Evolutionary conservation across 2,888 invertebrate genomes (phyloP).

Genomic region (Pristionchus fissidentatus): DNA sequence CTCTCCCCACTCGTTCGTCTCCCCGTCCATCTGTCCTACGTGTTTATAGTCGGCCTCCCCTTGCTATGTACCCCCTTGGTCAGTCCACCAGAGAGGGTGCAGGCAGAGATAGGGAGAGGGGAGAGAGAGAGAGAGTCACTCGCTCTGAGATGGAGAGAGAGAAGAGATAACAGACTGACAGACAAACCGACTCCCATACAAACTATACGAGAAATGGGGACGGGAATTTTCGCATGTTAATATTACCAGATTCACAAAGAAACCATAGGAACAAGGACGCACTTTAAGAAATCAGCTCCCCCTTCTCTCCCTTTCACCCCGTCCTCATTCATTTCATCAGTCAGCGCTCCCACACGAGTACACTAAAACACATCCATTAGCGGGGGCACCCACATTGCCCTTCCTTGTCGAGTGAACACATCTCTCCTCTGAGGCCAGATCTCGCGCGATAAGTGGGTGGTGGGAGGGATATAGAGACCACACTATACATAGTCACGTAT

Average conservation of each 20-base stretch:
- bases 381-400: not conserved
- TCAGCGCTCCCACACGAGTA: not conserved
- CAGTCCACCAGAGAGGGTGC: no score
- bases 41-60: conserved; percentile 32
- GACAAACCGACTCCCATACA: not conserved
- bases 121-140: no score
- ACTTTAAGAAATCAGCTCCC: not conserved
- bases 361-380: conserved; percentile 30
- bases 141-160: not conserved
- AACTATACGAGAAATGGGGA: not conserved
- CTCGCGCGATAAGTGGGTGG: not conserved
- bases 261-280: not conserved
- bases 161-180: not conserved
- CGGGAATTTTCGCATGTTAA: not conserved
- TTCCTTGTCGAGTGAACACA: not conserved
- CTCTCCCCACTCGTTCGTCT: not conserved
- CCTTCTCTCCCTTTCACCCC: not conserved
- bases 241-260: not conserved
- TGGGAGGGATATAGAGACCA: not conserved
- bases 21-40: conserved; percentile 33
- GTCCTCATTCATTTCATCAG: not conserved
- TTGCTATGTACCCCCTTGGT: conserved; percentile 13
- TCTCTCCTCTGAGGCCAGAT: not conserved
- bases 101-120: no score
- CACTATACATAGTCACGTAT: not conserved